Evolutionary conservation across 2,888 invertebrate genomes (phyloP), one percentile per base, ranked within the genome.

Genomic region (Urechis unicinctus): DNA sequence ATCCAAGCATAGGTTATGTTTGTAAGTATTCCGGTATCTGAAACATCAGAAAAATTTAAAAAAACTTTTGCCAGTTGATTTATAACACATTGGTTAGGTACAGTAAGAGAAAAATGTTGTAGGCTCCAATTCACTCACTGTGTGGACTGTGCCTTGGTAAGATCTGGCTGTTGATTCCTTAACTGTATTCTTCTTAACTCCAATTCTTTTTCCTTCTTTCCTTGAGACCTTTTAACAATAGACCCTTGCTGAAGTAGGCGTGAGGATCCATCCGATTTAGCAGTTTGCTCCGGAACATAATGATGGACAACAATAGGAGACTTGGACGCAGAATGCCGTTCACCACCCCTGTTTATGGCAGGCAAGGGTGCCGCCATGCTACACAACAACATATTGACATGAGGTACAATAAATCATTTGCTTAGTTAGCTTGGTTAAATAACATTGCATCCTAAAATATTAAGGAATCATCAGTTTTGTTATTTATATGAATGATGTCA

Each of bases 1-100:
- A 52, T 76, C 74, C 56, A 76, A 62, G 60, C 74, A 77, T 29
- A 77, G 64, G 43, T 68, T 75, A 64, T 77, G 76, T 60, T 72
- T 74, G 62, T 72, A 77, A 28, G 72, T 63, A 56, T 76, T 71
- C 42, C 75, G 66, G 61, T 69, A 75, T 44, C 62, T 62, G 52
- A 36, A 9, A 26, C 2, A 45, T 48, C 1, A 31, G 24, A 50
- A 36, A 5, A 31, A 22, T 31, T 50, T 9, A 31, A 3, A 30
- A 31, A 50, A 50, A 36, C 21, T 26, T 36, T 36, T 43, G 42
- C 2, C 9, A 3, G 22, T 31, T 30, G 22, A 46, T 53, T 4
- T 6, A 22, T 26, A 30, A 3, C 2, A 31, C 46, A 47, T 31
- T 36, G 13, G 6, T 21, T 21, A 6, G 13, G 13, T 31, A 6